These are phyloP conservation scores for Netelia melanura DNA, from an alignment of 2,888 invertebrate species.

Conservation along the genomic window DNA sequence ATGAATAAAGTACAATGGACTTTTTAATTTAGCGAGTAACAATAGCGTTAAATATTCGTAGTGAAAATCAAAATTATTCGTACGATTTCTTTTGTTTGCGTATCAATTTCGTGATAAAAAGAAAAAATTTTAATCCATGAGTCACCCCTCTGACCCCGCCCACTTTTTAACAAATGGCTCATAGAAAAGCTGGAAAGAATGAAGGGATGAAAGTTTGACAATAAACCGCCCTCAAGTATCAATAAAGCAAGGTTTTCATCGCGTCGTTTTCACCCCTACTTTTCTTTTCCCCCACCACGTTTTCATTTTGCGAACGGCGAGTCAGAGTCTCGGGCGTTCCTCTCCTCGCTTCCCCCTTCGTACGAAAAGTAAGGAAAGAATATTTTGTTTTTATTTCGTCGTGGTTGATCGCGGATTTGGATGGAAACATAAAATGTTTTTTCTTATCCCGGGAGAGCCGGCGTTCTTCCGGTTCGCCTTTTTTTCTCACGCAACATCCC, in stretches of 20 bases:
- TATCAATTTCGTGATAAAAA: neutral
- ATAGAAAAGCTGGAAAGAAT: neutral
- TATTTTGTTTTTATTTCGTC: constrained; percentile 40
- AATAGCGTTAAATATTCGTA: neutral
- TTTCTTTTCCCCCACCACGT: constrained; percentile 18
- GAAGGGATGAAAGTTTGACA: constrained; percentile 41
- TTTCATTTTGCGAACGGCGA: constrained; percentile 21
- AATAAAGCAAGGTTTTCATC: constrained; percentile 31
- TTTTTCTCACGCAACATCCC: constrained; percentile 12
- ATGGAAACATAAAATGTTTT: constrained; percentile 16
- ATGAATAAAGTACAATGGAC: neutral
- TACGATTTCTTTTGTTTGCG: too few relatives aligned
- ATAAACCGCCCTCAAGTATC: constrained; percentile 39
- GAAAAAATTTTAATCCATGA: neutral
- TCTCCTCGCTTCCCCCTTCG: constrained; percentile 13
- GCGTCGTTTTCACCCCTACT: constrained; percentile 1
- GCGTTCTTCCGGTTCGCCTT: constrained; percentile 22
- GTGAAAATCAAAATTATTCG: neutral
- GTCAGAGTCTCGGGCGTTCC: constrained; percentile 29
- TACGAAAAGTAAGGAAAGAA: constrained; percentile 36
- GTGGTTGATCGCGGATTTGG: constrained; percentile 39
- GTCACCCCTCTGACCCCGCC: neutral
- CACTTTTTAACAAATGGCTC: constrained; percentile 11
- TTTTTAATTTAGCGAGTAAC: too few relatives aligned
- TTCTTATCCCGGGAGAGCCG: constrained; percentile 12